Evolutionary conservation across 2,797 vertebrate species (phyloP), one percentile per base, ranked within the genome.

Genomic region (Sitta carolinensis): DNA sequence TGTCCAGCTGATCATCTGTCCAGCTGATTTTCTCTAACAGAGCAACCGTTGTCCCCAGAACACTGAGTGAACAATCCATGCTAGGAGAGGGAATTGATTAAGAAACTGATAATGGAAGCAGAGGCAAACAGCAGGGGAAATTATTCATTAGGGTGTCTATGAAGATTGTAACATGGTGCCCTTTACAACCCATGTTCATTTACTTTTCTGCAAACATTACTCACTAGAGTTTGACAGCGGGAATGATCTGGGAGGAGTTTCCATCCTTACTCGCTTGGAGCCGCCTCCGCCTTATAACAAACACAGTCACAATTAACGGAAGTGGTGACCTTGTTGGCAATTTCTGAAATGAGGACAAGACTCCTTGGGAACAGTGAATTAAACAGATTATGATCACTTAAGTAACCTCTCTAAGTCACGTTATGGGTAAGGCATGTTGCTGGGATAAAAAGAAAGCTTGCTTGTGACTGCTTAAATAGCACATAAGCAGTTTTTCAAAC

Each of bases 301-400:
- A 94, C 95, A 93, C 32, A 77, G 87, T 6, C 73, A 96, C 92
- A 95, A 96, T 97, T 84, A 88, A 55, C 75, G 73, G 95, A 97
- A 97, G 73, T 5, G 0, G 23, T 89, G 91, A 95, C 93, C 82
- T 93, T n/a, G 51, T 72, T 91, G 69, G 76, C 73, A 69, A 6
- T 62, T 77, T 92, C 72, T 95, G 61, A 50, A 87, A 68, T 87
- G 84, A 74, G 78, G 36, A 54, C 90, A 72, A 38, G 82, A 36
- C 27, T 93, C 62, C 82, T 55, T 67, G 84, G 59, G 75, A 95
- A 89, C 3, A 63, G 82, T 11, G 62, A 92, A 84, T 66, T 93
- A 94, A 89, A 54, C 55, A 85, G 89, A 81, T 72, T 82, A 87
- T 82, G 54, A 80, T 52, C 68, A 85, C 4, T 2, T 67, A 84